Evolutionary conservation across 2,888 invertebrate species (phyloP).

Genomic region (Venusia cambrica): DNA sequence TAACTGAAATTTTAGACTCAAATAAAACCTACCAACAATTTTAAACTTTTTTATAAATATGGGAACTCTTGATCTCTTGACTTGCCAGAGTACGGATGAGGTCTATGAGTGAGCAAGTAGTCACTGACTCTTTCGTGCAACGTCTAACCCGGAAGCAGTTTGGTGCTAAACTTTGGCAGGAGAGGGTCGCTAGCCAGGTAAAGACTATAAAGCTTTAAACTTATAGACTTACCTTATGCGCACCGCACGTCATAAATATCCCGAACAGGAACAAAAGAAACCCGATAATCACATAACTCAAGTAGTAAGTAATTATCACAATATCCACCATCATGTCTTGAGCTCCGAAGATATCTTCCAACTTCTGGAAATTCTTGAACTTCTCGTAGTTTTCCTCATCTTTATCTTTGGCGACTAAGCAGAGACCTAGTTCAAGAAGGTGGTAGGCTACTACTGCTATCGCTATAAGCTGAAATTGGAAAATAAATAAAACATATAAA

Average conservation of each 20-base stretch:
- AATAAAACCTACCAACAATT: too few relatives aligned
- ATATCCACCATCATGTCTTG: slow-evolving; percentile 50
- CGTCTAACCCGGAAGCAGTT: too few relatives aligned
- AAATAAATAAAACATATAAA: slow-evolving; percentile 11
- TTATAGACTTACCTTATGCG: slow-evolving; percentile 59
- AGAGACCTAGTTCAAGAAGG: slow-evolving; percentile 56
- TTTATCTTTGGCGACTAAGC: slow-evolving; percentile 50
- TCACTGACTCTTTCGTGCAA: too few relatives aligned
- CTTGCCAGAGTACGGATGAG: too few relatives aligned
- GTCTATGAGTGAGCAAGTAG: too few relatives aligned
- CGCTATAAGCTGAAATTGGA: slow-evolving; percentile 57
- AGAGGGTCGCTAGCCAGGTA: too few relatives aligned
- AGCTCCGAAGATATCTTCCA: slow-evolving; percentile 62
- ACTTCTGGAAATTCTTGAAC: slow-evolving; percentile 59
- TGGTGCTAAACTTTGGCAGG: too few relatives aligned
- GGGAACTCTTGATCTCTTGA: too few relatives aligned
- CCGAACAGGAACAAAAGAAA: slow-evolving; percentile 57
- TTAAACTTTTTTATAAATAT: too few relatives aligned
- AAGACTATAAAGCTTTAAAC: too few relatives aligned
- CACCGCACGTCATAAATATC: slow-evolving; percentile 59
- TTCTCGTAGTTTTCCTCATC: slow-evolving; percentile 46
- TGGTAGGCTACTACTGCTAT: slow-evolving; percentile 61
- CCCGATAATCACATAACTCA: slow-evolving; percentile 55
- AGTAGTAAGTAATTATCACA: slow-evolving; percentile 56
- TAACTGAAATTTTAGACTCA: too few relatives aligned